Conservation (phyloP, 2,888 invertebrate species). For the Phlogophora meticulosa region DNA sequence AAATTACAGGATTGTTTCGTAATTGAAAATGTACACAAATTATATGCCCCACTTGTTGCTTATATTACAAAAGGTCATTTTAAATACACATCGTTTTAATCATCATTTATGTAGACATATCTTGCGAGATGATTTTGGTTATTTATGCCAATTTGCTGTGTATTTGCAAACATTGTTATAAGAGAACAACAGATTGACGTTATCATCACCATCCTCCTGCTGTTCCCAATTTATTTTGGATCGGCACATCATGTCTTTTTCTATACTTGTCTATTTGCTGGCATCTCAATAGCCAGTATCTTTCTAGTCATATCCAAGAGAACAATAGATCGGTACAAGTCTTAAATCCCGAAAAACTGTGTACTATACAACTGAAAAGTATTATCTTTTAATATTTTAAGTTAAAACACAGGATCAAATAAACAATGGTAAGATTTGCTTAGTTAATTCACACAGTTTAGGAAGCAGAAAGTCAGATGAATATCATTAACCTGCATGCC, state of each 20-base stretch:
- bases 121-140: slow-evolving; percentile 1
- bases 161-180: background rate
- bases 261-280: too few relatives aligned
- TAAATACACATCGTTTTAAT: slow-evolving; percentile 52
- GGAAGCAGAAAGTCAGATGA: slow-evolving; percentile 10
- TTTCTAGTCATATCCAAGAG: too few relatives aligned
- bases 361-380: background rate
- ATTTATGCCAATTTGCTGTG: slow-evolving; percentile 11
- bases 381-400: too few relatives aligned
- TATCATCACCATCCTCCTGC: too few relatives aligned
- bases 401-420: background rate
- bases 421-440: too few relatives aligned
- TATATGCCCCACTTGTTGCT: slow-evolving; percentile 62
- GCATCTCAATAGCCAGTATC: too few relatives aligned
- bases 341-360: background rate
- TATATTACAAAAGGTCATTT: slow-evolving; percentile 50
- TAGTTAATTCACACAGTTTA: slow-evolving; percentile 1
- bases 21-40: slow-evolving; percentile 72
- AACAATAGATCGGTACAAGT: too few relatives aligned
- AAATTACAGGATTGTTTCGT: slow-evolving; percentile 65
- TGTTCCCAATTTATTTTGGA: too few relatives aligned
- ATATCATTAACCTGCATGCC: slow-evolving; percentile 36
- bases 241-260: too few relatives aligned
- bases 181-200: background rate
- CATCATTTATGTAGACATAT: slow-evolving; percentile 30